Base-by-base conservation (phyloP, 2,888 invertebrate genomes). In the Sthenelais limicola region DNA sequence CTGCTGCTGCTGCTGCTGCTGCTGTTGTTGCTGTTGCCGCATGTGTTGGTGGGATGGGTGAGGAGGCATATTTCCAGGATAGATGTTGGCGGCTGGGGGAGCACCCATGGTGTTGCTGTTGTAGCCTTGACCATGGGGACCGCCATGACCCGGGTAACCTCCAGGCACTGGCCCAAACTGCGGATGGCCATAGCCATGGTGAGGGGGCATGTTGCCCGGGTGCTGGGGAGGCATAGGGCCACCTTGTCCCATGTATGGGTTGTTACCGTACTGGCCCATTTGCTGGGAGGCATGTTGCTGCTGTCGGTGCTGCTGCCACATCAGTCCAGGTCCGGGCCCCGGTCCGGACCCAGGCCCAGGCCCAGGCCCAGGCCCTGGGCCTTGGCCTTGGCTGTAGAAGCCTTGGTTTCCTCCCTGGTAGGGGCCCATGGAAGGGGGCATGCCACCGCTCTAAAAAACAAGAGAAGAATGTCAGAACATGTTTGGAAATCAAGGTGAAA, bases 321-420 rank as follows among this genome's bases (percentile, higher is more conserved):
- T 68, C 24, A n/a, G 28, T 18, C 51, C 51, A 1, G 67, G 67
- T 21, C 66, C 66, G 35, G 35, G 66, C 26, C 67, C 67, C 18
- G 43, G 67, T 48, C 67, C 67, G 3, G 67, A 48, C 15, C 66
- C 66, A 38, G 35, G 66, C 26, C 67, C 67, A 12, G 43, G 67
- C 43, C 67, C 67, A 1, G 67, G 67, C 15, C 66, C 66, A 1
- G 67, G 67, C 15, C 66, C 66, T 66, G 35, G 66, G 30, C 67
- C 67, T 24, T 67, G 67, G 48, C 67, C 67, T 1, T 47, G 67
- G 24, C 52, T 33, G 28, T 35, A 68, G 52, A 32, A 52, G 9
- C 68, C 68, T 32, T 33, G 51, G 24, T 18, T 18, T 43, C 52
- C 52, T 18, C 68, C 68, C 52, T 68, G 68, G 52, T 47, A 68